Base-by-base conservation (phyloP, 2,888 invertebrate species). In the Phalera bucephala region DNA sequence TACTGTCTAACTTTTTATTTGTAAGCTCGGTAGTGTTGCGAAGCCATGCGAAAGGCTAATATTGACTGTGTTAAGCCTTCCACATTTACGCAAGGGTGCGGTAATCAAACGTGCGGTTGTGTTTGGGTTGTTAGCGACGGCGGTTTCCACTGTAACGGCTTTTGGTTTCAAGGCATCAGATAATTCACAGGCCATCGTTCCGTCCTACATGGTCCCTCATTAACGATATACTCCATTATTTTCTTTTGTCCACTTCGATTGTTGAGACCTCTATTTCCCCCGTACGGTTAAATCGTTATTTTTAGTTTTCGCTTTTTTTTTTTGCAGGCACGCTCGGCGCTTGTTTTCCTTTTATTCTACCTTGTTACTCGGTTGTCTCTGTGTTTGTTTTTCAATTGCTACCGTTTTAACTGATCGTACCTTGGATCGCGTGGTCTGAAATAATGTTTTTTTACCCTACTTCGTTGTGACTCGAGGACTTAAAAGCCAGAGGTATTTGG, bases 321-420 rank as follows among this genome's bases (percentile, higher is more conserved):
- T 50, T 32, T 11, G 20, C 20, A 25, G 32, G 36, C 42, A 31
- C 63, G 56, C 59, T 52, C 50, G 62, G 47, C 49, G 62, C 57
- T 61, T 55, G 58, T 69, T 72, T 55, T 55, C 56, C 53, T 73
- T 76, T 78, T 75, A 66, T 73, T 76, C 79, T 72, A 41, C 53
- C 64, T 58, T 64, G 65, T 63, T 63, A 63, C 60, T 63, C 52
- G 51, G 41, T 61, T 59, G 61, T 59, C 44, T 52, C 31, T 31
- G 43, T 50, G 53, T 76, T 73, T 77, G 64, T 79, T 84, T 80
- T 78, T 64, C 49, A 58, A 67, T 66, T 62, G 69, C 72, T 73
- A 72, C 75, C 52, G 71, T 71, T 80, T 75, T 74, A 80, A 78
- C 79, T 74, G 81, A 77, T 78, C 69, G 72, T 65, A 69, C 74